Evolutionary conservation across 2,888 invertebrate species (phyloP).

Genomic region (Idaea dimidiata): DNA sequence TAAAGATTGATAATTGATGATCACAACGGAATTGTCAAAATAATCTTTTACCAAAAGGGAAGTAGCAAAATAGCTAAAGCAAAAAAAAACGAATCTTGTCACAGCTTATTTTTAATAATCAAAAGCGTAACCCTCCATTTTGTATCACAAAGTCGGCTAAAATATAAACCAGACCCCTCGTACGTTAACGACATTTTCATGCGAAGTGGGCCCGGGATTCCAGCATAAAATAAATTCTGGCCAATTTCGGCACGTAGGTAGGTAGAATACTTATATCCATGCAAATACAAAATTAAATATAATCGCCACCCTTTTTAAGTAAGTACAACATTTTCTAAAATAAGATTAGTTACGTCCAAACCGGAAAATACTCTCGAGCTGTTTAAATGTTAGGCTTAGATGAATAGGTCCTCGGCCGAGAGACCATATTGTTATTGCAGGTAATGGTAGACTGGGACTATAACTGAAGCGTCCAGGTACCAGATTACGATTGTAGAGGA

Average conservation of each 20-base stretch:
- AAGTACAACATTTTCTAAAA: neutral
- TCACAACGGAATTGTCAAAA: too few relatives aligned
- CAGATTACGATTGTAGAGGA: too few relatives aligned
- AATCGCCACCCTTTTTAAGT: neutral
- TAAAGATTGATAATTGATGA: too few relatives aligned
- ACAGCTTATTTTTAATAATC: neutral
- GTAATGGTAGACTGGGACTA: too few relatives aligned
- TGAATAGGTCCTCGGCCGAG: too few relatives aligned
- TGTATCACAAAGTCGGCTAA: neutral
- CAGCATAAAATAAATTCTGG: neutral
- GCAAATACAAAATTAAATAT: neutral
- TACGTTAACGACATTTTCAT: neutral
- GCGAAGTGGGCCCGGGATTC: neutral
- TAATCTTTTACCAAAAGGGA: too few relatives aligned
- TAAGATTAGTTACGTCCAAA: neutral
- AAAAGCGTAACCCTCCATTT: neutral
- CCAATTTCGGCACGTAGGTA: neutral
- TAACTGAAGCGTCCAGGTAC: too few relatives aligned
- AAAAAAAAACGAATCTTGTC: neutral
- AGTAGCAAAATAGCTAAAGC: neutral
- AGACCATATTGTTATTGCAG: too few relatives aligned
- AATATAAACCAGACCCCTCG: neutral
- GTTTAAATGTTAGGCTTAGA: too few relatives aligned
- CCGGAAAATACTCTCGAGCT: too few relatives aligned
- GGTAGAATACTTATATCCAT: neutral